These are phyloP conservation scores for Odontomachus brunneus DNA, from an alignment of 1,140 invertebrate genomes.

Conservation along the genomic window DNA sequence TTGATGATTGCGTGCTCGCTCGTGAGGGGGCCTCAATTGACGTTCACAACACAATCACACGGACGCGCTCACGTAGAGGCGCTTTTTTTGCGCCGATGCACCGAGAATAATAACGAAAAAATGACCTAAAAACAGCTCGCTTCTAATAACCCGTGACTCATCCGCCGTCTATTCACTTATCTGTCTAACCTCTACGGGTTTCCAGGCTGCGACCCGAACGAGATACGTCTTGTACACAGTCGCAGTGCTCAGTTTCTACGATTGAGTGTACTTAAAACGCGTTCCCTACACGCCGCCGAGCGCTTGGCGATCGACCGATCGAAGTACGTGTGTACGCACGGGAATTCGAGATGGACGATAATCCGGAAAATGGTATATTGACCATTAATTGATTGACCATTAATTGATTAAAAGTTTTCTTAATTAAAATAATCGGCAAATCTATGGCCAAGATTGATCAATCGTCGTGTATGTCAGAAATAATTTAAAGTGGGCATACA, in stretches of 20 bases:
- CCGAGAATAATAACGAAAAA: conserved; percentile 39
- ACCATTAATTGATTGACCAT: no score
- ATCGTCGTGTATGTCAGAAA: no score
- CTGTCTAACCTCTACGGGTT: conserved; percentile 68
- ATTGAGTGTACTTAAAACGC: conserved; percentile 55
- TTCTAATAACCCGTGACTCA: conserved; percentile 71
- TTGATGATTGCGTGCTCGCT: conserved; percentile 33
- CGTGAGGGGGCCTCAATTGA: conserved; percentile 16
- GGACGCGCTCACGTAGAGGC: conserved; percentile 21
- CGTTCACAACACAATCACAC: conserved; percentile 46
- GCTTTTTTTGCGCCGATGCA: conserved; percentile 30
- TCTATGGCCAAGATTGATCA: no score
- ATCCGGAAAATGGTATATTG: no score
- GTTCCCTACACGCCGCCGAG: conserved; percentile 18
- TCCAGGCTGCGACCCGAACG: conserved; percentile 67
- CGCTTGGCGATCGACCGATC: background rate
- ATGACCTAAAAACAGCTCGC: conserved; percentile 65
- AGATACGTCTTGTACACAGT: conserved; percentile 57
- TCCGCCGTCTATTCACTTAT: conserved; percentile 69
- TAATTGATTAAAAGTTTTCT: no score
- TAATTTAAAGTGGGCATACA: no score
- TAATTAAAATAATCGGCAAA: no score
- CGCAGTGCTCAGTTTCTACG: conserved; percentile 35
- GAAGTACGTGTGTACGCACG: no score
- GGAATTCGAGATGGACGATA: no score